A percentile compares a stretch with the other conserved stretches of the same genome.
These are phyloP conservation scores for Zaprionus africanus DNA, from an alignment of 1,140 invertebrate genomes.

Conservation along the genomic window DNA sequence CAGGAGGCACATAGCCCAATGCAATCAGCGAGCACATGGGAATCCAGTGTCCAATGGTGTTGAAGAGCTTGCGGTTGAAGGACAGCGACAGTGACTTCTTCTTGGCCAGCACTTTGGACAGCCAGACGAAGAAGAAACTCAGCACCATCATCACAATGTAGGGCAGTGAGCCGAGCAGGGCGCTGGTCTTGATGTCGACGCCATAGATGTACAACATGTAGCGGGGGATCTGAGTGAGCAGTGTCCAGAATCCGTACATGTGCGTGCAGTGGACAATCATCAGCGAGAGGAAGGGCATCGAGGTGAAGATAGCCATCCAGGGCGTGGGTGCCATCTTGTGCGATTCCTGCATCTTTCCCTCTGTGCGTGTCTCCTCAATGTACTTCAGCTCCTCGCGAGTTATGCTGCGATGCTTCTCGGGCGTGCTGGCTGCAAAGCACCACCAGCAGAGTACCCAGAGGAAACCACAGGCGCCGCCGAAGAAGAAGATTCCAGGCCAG, in stretches of 20 bases:
- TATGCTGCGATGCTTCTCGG: conserved; percentile 86
- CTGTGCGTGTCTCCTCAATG: conserved; percentile 86
- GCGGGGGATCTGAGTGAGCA: conserved; percentile 95
- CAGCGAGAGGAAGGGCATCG: conserved; percentile 92
- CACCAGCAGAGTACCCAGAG: conserved; percentile 88
- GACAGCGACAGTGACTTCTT: conserved; percentile 86
- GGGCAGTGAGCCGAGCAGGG: conserved; percentile 90
- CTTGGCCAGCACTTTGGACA: conserved; percentile 87
- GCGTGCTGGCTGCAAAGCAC: conserved; percentile 88
- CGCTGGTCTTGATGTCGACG: conserved; percentile 91
- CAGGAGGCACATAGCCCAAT: conserved; percentile 86
- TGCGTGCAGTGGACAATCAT: conserved; percentile 94
- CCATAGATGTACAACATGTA: conserved; percentile 94
- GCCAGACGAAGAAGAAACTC: conserved; percentile 88
- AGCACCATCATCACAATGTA: conserved; percentile 90
- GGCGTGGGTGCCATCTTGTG: conserved; percentile 85
- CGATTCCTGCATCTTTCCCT: conserved; percentile 63
- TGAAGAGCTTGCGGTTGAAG: conserved; percentile 88
- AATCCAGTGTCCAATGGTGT: conserved; percentile 87
- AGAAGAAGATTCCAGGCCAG: conserved; percentile 92
- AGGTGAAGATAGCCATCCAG: conserved; percentile 91
- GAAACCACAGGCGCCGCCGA: conserved; percentile 88
- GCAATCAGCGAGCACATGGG: conserved; percentile 88
- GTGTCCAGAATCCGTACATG: conserved; percentile 97
- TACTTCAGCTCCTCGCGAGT: conserved; percentile 87